Base-by-base conservation (phyloP, 2,113 vertebrate species). In the Corythornis cristatus region DNA sequence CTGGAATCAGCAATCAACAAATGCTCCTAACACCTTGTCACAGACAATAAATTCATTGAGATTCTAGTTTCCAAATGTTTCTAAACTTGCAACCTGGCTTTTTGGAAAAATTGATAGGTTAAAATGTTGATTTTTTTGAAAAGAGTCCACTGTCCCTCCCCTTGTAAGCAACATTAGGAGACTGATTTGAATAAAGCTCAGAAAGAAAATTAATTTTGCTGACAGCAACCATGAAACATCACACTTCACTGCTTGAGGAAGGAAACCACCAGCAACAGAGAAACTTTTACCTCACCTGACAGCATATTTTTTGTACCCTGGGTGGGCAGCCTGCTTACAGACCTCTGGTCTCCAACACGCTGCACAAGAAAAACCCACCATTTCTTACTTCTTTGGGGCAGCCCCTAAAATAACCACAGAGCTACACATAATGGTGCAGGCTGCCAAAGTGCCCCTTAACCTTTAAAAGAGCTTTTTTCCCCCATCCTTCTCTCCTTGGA, bases 371-470 rank as follows among this genome's bases (percentile, higher is more conserved):
- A 50, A 48, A 6, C 11, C 26, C 3, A 1, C 29, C 54, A 42
- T 40, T 65, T 61, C 46, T n/a, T 4, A 31, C 25, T 21, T 33
- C 51, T 23, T 42, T 82, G 40, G 10, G 43, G 21, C 31, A 72
- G 53, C 18, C 18, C 17, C 17, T 45, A 28, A 45, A 71, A 53
- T 7, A 48, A 64, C 31, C 7, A 23, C 0, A 2, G 21, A 60
- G 57, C 1, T 1, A 20, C 54, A 18, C 2, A 1, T 11, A 33
- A 48, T 0, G 4, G 8, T 3, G 0, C 13, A 45, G 26, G 25
- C 29, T 35, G 9, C 29, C 1, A 1, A 8, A 12, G 42, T 18
- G 2, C 20, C 33, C 2, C 0, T 40, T 83, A 53, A 21, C 46
- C 65, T 83, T 71, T 9, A 2, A 15, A 64, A 75, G 7, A 35